Base-by-base conservation (phyloP, 2,888 invertebrate species). In the Drosophila eohydei region DNA sequence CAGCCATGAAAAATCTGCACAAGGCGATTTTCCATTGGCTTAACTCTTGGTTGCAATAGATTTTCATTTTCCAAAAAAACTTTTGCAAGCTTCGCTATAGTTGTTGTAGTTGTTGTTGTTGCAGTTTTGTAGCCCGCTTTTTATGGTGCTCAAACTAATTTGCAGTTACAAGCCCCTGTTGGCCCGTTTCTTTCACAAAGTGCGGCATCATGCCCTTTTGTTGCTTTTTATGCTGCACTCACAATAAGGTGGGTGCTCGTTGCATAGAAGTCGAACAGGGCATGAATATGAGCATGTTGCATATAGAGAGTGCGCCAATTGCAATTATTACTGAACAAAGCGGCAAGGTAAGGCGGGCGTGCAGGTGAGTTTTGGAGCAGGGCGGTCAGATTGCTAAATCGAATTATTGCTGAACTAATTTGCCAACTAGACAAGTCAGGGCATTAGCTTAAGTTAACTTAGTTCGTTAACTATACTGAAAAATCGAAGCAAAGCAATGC, bases 171-270 rank as follows among this genome's bases (percentile, higher is more conserved):
- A 77, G 85, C 75, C 52, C 65, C 78, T 66, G 63, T 57, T 64
- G 69, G 79, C 67, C 78, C 66, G 83, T 64, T 78, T 72, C 62
- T 63, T 63, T 52, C 56, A 76, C 79, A 81, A 89, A 88, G 38
- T 85, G 83, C 90, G 88, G 88, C 86, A 85, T 89, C 90, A 89
- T 88, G 88, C 89, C 85, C 89, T 86, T 86, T 86, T 86, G 88
- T 89, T 88, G 80, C 59, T 69, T 85, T 74, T 72, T 34, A 51
- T 52, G 48, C 9, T 41, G 56, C 43, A 30, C 38, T 48, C 36
- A 58, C 58, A 58, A 58, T 63, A 40, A 59, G 50, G 55, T 66
- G 68, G 80, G 64, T 81, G 81, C 77, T 68, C 72, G 86, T 80
- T 83, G 78, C 81, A 74, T 77, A 63, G 54, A 63, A 65, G 58